A percentile compares a stretch with the other conserved stretches of the same genome.
phyloP scores from a whole-genome alignment of 2,888 invertebrate species.

The Nymphalis urticae region DNA sequence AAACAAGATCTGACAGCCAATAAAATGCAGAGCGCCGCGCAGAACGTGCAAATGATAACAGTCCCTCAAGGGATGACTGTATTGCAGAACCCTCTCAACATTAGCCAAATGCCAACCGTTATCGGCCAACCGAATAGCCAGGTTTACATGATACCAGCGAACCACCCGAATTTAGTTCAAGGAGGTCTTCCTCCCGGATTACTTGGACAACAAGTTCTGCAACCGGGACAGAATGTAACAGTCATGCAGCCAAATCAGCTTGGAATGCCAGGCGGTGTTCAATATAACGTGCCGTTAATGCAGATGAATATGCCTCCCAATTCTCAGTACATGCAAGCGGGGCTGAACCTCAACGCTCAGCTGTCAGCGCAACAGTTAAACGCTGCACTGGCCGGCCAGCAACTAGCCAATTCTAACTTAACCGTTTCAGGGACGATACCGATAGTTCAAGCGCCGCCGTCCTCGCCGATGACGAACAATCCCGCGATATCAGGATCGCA shows the following conservation, averaged over 20 bases:
- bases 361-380: constrained; percentile 74
- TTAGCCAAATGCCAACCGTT: constrained; percentile 68
- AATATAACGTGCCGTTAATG: constrained; percentile 74
- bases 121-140: constrained; percentile 72
- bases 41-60: constrained; percentile 77
- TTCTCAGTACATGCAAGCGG: constrained; percentile 70
- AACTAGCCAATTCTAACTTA: constrained; percentile 60
- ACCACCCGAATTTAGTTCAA: constrained; percentile 67
- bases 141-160: constrained; percentile 76
- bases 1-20: constrained; percentile 63
- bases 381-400: constrained; percentile 69
- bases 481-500: constrained; percentile 60
- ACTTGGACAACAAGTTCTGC: constrained; percentile 67
- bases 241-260: constrained; percentile 76
- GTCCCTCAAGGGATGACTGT: constrained; percentile 76
- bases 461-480: constrained; percentile 57
- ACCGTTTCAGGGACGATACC: constrained; percentile 64
- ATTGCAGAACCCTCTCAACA: constrained; percentile 69
- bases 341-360: constrained; percentile 69
- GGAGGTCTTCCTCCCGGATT: constrained; percentile 60
- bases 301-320: constrained; percentile 70
- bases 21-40: constrained; percentile 66
- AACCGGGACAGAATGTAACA: constrained; percentile 71
- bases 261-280: constrained; percentile 68
- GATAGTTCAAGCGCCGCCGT: constrained; percentile 66